Percentiles rank a stretch among this genome's conserved stretches.
These are phyloP conservation scores for Pantelozetes paolii DNA, from an alignment of 2,888 invertebrate species.

Conservation along the genomic window DNA sequence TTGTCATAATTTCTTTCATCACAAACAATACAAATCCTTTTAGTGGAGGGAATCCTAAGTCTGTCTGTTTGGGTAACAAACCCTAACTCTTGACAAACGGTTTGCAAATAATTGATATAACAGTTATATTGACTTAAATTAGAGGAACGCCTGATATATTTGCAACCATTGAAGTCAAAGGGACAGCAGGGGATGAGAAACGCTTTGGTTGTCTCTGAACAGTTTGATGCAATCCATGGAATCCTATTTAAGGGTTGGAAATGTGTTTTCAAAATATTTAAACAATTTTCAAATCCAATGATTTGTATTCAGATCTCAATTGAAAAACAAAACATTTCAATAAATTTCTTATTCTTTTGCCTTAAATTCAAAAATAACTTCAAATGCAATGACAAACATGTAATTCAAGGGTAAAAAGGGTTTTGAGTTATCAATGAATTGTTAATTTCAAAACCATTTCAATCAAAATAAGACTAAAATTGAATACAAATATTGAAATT, in stretches of 20 bases:
- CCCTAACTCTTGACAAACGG: conserved; percentile 60
- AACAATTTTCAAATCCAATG: too few relatives aligned
- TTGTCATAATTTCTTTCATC: conserved; percentile 21
- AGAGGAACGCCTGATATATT: conserved; percentile 67
- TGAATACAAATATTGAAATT: too few relatives aligned
- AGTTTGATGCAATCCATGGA: conserved; percentile 75
- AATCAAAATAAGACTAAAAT: too few relatives aligned
- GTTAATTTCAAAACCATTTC: too few relatives aligned
- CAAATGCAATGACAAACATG: too few relatives aligned
- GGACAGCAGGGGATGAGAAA: conserved; percentile 94
- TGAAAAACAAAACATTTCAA: too few relatives aligned
- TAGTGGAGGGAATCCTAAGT: conserved; percentile 93
- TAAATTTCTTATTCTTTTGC: too few relatives aligned
- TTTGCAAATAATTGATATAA: conserved; percentile 56
- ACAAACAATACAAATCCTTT: conserved; percentile 64
- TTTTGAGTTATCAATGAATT: too few relatives aligned
- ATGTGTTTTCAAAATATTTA: too few relatives aligned
- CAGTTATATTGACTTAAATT: conserved; percentile 65
- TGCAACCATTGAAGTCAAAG: conserved; percentile 77
- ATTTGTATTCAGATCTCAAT: too few relatives aligned
- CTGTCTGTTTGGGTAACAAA: conserved; percentile 72
- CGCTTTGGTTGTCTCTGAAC: conserved; percentile 67
- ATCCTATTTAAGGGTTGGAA: conserved; percentile 57
- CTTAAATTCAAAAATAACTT: too few relatives aligned
- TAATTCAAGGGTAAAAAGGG: too few relatives aligned